These are phyloP conservation scores for Tadarida brasiliensis DNA, from an alignment of 2,797 vertebrate species.

Conservation along the genomic window DNA sequence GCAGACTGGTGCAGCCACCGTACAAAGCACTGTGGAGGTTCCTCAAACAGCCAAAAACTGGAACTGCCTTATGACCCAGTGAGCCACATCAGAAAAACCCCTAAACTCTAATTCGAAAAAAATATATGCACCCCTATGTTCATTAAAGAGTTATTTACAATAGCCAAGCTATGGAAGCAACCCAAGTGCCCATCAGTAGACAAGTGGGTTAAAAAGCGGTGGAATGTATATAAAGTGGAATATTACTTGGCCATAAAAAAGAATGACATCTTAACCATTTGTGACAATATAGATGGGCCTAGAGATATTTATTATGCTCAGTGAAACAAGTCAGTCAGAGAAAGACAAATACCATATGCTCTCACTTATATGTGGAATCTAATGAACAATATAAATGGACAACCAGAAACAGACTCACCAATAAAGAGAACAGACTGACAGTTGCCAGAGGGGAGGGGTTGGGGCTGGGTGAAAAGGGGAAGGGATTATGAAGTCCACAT, in stretches of 20 bases:
- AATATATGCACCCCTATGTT: not conserved
- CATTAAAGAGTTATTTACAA: not conserved
- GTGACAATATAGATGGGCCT: not conserved
- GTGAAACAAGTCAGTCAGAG: not conserved
- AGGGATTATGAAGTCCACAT: not conserved
- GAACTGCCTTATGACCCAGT: not conserved
- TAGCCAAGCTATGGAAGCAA: not conserved
- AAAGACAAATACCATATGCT: not conserved
- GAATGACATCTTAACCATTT: not conserved
- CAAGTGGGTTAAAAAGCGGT: not conserved
- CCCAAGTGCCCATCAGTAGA: not conserved
- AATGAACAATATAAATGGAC: not conserved
- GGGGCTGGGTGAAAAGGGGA: not conserved
- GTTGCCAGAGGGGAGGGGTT: not conserved
- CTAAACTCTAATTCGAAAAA: not conserved
- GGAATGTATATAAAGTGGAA: not conserved
- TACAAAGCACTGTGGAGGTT: not conserved
- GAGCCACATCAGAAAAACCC: not conserved
- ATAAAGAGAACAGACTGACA: not conserved
- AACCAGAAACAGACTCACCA: not conserved
- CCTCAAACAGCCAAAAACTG: not conserved
- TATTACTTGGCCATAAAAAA: not conserved
- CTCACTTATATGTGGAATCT: no score
- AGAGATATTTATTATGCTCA: not conserved
- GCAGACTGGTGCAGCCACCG: not conserved